Evolutionary conservation across 2,113 vertebrate genomes (phyloP).

Genomic region (Glaucidium brasilianum): DNA sequence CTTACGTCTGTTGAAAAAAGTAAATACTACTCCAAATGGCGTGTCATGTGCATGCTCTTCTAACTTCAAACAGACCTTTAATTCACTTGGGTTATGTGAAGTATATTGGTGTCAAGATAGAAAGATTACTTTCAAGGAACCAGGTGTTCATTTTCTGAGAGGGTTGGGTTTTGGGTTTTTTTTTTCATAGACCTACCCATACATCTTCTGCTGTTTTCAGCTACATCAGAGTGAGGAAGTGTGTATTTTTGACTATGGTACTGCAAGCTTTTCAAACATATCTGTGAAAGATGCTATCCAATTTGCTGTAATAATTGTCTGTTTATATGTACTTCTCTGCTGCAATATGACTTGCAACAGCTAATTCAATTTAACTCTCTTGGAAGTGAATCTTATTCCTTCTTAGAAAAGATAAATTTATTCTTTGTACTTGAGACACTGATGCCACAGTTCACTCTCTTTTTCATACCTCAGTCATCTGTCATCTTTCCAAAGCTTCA

Average conservation of each 20-base stretch:
- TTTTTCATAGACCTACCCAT: background rate
- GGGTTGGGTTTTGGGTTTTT: background rate
- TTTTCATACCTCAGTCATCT: conserved; percentile 14
- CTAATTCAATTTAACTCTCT: background rate
- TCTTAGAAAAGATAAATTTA: background rate
- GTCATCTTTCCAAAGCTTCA: conserved; percentile 44
- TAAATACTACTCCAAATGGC: conserved; percentile 52
- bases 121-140: conserved; percentile 63
- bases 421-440: background rate
- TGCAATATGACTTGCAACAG: background rate
- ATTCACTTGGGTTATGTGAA: conserved; percentile 58
- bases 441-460: background rate
- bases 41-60: conserved; percentile 47
- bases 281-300: background rate
- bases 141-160: conserved; percentile 38
- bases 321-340: background rate
- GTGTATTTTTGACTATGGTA: background rate
- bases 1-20: conserved; percentile 45
- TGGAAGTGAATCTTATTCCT: background rate
- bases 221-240: background rate
- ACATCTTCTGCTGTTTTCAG: background rate
- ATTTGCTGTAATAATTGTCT: background rate
- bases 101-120: conserved; percentile 66
- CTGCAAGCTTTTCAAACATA: background rate
- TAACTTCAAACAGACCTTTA: conserved; percentile 56